Evolutionary conservation across 2,797 vertebrate species (phyloP).

Genomic region (Coreius guichenoti): DNA sequence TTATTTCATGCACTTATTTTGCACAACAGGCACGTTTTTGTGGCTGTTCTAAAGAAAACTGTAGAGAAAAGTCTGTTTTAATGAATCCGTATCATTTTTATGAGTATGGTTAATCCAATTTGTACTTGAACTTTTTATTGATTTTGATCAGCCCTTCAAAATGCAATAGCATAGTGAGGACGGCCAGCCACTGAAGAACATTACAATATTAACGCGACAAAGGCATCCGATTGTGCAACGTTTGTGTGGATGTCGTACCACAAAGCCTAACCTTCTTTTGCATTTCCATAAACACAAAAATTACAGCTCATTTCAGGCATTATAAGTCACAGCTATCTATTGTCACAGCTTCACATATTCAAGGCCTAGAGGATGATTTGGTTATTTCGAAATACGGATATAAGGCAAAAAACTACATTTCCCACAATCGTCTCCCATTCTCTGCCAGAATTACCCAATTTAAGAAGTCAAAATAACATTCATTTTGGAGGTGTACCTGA

Average conservation of each 20-base stretch:
- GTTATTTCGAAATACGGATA: slow-evolving; percentile 27
- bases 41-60: not conserved
- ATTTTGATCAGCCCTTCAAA: not conserved
- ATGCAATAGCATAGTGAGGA: not conserved
- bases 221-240: slow-evolving; percentile 12
- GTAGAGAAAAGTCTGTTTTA: not conserved
- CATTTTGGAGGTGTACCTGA: slow-evolving; percentile 45
- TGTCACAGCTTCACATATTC: slow-evolving; percentile 73
- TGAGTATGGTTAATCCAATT: not conserved
- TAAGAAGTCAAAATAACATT: slow-evolving; percentile 26
- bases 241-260: slow-evolving; percentile 8
- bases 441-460: not conserved
- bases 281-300: slow-evolving; percentile 12
- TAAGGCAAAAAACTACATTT: slow-evolving; percentile 56
- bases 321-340: slow-evolving; percentile 23
- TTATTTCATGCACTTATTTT: not conserved
- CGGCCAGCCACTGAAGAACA: not conserved
- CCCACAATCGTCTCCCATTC: slow-evolving; percentile 35
- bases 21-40: slow-evolving; percentile 1
- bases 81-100: not conserved
- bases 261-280: not conserved
- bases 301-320: slow-evolving; percentile 30
- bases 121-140: not conserved
- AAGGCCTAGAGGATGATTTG: slow-evolving; percentile 59
- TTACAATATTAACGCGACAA: not conserved